Conservation (phyloP, 2,797 vertebrate genomes). For the Onychomys torridus region DNA sequence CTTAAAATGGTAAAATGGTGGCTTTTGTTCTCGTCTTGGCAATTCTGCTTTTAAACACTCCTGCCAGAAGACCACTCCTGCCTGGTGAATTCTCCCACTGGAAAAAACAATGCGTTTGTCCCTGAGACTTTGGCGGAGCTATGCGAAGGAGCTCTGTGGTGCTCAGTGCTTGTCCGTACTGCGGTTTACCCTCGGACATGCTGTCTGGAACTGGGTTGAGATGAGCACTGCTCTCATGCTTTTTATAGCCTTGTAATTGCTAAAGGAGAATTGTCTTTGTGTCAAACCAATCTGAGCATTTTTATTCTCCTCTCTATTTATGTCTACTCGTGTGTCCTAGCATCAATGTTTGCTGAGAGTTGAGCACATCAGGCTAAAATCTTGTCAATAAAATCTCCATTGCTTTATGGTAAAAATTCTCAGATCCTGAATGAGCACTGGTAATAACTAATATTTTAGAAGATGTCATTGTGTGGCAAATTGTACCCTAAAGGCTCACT, state of each 20-base stretch:
- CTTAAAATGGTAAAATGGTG: slow-evolving; percentile 82
- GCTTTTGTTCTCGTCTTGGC: slow-evolving; percentile 82
- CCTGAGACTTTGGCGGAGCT: slow-evolving; percentile 59
- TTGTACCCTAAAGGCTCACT: neutral
- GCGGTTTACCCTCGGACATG: slow-evolving; percentile 79
- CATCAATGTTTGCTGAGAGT: slow-evolving; percentile 51
- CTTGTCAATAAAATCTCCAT: slow-evolving; percentile 55
- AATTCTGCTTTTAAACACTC: slow-evolving; percentile 76
- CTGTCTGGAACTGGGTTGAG: slow-evolving; percentile 70
- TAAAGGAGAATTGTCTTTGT: slow-evolving; percentile 77
- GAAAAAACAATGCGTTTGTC: slow-evolving; percentile 70
- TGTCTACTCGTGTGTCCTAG: slow-evolving; percentile 30
- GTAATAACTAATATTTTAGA: neutral
- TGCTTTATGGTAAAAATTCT: slow-evolving; percentile 41
- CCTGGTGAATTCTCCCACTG: slow-evolving; percentile 75
- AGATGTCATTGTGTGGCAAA: neutral
- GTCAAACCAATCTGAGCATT: slow-evolving; percentile 64
- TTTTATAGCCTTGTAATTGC: slow-evolving; percentile 78
- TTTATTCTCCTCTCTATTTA: slow-evolving; percentile 69
- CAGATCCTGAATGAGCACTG: neutral
- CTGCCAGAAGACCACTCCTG: slow-evolving; percentile 23
- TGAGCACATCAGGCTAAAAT: slow-evolving; percentile 48
- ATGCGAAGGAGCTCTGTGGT: slow-evolving; percentile 52
- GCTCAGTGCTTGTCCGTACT: slow-evolving; percentile 67
- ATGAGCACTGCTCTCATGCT: slow-evolving; percentile 70